phyloP scores from a whole-genome alignment of 2,797 vertebrate species.

The Anableps anableps region DNA sequence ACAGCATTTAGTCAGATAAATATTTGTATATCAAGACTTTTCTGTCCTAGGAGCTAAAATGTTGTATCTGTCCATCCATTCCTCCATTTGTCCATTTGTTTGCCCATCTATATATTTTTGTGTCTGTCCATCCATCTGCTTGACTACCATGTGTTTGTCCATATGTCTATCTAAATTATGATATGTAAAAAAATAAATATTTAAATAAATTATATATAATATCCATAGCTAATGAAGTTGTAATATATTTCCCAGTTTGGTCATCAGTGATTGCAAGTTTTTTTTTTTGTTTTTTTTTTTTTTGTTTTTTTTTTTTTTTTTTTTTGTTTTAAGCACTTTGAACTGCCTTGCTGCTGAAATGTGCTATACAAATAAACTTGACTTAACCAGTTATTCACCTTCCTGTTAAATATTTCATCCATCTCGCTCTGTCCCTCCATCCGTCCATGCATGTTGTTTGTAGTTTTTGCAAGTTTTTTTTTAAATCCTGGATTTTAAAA shows the following conservation, averaged over 20 bases:
- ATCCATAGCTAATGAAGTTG: neutral
- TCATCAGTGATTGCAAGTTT: neutral
- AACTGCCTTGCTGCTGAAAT: too few relatives aligned
- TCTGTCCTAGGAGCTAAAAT: neutral
- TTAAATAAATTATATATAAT: neutral
- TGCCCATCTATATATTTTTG: too few relatives aligned
- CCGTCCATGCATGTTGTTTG: neutral
- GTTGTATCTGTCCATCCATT: neutral
- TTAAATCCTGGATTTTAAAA: neutral
- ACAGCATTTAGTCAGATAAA: too few relatives aligned
- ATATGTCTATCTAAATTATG: too few relatives aligned
- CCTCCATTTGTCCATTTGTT: neutral
- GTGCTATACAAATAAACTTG: too few relatives aligned
- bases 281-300: too few relatives aligned
- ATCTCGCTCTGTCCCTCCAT: neutral
- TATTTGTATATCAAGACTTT: neutral
- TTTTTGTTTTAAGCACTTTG: too few relatives aligned
- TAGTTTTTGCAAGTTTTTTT: neutral
- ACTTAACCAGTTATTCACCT: neutral
- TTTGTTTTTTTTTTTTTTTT: too few relatives aligned
- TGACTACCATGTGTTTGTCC: too few relatives aligned
- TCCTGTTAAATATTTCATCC: neutral
- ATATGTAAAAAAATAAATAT: neutral
- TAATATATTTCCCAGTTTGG: neutral
- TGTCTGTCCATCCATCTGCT: neutral